Percentiles rank a stretch among this genome's conserved stretches.
phyloP scores from a whole-genome alignment of 2,113 vertebrate genomes.

The Mastomys natalensis region DNA sequence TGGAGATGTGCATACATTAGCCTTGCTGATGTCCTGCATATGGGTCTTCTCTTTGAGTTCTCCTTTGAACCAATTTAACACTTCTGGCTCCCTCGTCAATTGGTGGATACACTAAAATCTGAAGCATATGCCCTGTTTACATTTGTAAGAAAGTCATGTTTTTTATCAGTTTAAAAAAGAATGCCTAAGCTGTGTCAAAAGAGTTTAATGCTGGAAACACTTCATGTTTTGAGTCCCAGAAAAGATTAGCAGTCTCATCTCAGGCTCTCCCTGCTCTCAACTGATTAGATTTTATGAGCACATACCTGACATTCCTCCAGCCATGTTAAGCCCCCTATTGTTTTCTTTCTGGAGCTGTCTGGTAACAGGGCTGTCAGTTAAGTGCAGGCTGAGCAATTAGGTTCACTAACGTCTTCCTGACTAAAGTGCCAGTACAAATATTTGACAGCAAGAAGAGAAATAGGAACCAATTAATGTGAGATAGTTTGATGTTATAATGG shows the following conservation, averaged over 20 bases:
- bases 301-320: conserved; percentile 78
- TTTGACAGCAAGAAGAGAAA: conserved; percentile 66
- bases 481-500: conserved; percentile 67
- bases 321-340: conserved; percentile 62
- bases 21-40: conserved; percentile 28
- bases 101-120: conserved; percentile 16
- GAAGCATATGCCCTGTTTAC: conserved; percentile 34
- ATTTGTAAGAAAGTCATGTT: not conserved
- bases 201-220: conserved; percentile 14
- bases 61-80: conserved; percentile 53
- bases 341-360: conserved; percentile 72
- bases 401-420: conserved; percentile 70
- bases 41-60: not conserved
- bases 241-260: conserved; percentile 61
- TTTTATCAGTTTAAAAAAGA: conserved; percentile 20
- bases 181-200: conserved; percentile 22
- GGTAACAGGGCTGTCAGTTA: conserved; percentile 68
- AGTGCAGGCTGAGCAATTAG: conserved; percentile 65
- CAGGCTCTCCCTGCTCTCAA: conserved; percentile 33
- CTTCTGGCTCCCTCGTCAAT: conserved; percentile 3
- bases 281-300: conserved; percentile 72
- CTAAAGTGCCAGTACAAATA: conserved; percentile 66
- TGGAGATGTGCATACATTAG: not conserved
- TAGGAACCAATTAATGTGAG: conserved; percentile 66
- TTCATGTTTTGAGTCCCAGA: conserved; percentile 44